phyloP scores from a whole-genome alignment of 2,888 invertebrate species.

The Lacanobia wlatinum region DNA sequence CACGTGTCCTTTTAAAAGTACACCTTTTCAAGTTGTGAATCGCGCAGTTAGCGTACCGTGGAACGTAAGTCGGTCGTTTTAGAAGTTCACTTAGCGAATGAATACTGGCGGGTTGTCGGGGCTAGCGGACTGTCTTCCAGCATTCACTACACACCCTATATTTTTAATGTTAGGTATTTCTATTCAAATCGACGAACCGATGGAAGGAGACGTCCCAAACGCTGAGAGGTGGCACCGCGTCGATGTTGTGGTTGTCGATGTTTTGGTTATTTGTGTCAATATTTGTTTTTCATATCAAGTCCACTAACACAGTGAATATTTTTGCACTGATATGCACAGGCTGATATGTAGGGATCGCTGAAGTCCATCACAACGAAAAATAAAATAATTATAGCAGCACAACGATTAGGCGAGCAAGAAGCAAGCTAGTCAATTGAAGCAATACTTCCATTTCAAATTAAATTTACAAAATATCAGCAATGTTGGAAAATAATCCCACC shows the following conservation, averaged over 20 bases:
- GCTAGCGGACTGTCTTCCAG: conserved; percentile 73
- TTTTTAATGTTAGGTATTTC: conserved; percentile 86
- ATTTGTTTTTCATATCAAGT: background rate
- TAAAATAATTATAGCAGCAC: no score
- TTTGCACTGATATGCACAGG: no score
- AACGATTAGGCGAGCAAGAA: no score
- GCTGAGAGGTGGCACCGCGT: conserved; percentile 61
- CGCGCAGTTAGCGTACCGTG: conserved; percentile 74
- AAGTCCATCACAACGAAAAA: no score
- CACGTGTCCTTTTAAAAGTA: conserved; percentile 74
- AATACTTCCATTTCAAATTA: no score
- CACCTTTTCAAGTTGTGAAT: conserved; percentile 79
- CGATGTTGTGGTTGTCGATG: conserved; percentile 65
- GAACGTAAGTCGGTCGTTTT: conserved; percentile 75
- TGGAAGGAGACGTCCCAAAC: conserved; percentile 74
- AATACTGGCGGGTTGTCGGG: conserved; percentile 75
- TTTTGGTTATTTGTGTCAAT: conserved; percentile 10
- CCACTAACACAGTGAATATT: no score
- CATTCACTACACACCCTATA: conserved; percentile 83
- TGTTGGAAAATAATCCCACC: no score
- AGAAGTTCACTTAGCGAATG: conserved; percentile 84
- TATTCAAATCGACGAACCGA: conserved; percentile 80
- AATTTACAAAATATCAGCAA: no score
- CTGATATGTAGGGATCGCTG: no score
- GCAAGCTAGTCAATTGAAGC: no score